A percentile compares a stretch with the other conserved stretches of the same genome.
Evolutionary conservation across 2,888 invertebrate species (phyloP).

Genomic region (Labia minor): DNA sequence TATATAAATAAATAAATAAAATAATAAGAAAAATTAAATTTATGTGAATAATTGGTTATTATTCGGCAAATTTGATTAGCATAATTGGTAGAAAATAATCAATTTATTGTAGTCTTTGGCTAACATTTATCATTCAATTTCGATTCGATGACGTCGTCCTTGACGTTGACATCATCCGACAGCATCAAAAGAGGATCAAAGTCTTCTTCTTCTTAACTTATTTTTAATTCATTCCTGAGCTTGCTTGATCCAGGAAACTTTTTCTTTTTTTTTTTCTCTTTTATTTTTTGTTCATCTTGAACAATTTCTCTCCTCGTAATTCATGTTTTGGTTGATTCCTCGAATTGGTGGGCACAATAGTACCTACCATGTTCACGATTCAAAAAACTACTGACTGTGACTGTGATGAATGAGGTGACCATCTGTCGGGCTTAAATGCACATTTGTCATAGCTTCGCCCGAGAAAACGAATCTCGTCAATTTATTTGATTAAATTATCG

Average conservation of each 20-base stretch:
- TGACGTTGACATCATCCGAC: background rate
- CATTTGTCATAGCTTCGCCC: constrained; percentile 4
- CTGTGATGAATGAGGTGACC: background rate
- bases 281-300: background rate
- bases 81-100: too few species aligned
- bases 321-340: background rate
- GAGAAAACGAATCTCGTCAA: constrained; percentile 13
- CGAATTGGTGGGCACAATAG: background rate
- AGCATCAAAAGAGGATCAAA: background rate
- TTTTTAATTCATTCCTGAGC: background rate
- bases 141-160: background rate
- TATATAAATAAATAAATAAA: too few species aligned
- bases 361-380: background rate
- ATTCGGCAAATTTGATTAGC: too few species aligned
- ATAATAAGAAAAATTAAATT: too few species aligned
- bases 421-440: constrained; percentile 6
- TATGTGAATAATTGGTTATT: too few species aligned
- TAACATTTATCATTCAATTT: too few species aligned
- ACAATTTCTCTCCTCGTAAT: background rate
- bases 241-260: background rate
- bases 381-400: background rate
- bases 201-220: background rate
- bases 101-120: too few species aligned
- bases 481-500: constrained; percentile 8
- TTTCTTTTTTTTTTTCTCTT: background rate